Percentiles rank a stretch among this genome's conserved stretches.
Conservation (phyloP, 2,888 invertebrate genomes). For the Dolichopus griseipennis region DNA sequence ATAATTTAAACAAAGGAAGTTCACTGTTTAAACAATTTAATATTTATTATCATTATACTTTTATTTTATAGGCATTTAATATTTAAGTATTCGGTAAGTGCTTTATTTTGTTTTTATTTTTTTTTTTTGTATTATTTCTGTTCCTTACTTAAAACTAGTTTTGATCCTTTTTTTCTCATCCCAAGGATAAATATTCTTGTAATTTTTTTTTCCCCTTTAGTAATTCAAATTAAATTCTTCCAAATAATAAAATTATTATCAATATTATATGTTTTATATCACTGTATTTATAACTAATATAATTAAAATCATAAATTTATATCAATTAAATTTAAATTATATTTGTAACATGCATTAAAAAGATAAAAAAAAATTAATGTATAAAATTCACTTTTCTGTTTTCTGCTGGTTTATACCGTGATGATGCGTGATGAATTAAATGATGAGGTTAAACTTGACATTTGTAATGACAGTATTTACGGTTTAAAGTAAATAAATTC, state of each 20-base stretch:
- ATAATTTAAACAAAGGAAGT: conserved; percentile 5
- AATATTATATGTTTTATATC: neutral
- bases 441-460: neutral
- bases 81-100: neutral
- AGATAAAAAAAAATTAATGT: neutral
- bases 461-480: neutral
- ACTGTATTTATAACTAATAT: neutral
- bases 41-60: neutral
- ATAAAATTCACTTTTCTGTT: neutral
- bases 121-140: neutral
- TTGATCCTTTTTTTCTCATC: neutral
- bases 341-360: neutral
- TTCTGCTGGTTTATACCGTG: neutral
- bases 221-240: neutral
- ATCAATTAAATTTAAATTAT: neutral
- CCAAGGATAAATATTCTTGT: neutral
- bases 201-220: neutral
- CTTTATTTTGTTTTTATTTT: no score
- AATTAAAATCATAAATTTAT: no score
- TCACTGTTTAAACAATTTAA: neutral
- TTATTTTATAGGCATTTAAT: neutral
- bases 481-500: neutral
- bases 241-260: neutral
- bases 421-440: conserved; percentile 3
- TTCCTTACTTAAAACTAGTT: neutral